phyloP scores from a whole-genome alignment of 2,113 vertebrate genomes.

The Chaetorhynchus papuensis region DNA sequence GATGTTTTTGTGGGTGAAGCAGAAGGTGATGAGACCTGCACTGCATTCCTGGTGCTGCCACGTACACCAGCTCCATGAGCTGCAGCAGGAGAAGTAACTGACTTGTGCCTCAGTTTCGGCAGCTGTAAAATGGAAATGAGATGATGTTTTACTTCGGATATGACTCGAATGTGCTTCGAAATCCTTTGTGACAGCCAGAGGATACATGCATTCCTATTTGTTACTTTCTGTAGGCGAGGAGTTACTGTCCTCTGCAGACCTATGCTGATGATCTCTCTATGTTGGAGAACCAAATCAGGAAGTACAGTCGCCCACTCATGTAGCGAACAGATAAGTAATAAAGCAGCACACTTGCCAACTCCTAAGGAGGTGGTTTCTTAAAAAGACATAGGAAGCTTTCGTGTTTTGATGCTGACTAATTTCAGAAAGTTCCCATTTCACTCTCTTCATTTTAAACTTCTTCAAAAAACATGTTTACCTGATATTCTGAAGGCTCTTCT shows the following conservation, averaged over 20 bases:
- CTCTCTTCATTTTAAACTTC: neutral
- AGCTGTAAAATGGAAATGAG: neutral
- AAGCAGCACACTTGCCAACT: slow-evolving; percentile 56
- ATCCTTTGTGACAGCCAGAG: slow-evolving; percentile 24
- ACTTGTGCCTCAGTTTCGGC: slow-evolving; percentile 27
- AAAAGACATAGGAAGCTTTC: slow-evolving; percentile 59
- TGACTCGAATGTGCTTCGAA: neutral
- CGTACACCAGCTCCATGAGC: neutral
- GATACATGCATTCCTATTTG: slow-evolving; percentile 16
- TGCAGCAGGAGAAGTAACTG: neutral
- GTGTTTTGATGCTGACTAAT: slow-evolving; percentile 57
- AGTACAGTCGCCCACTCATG: slow-evolving; percentile 53
- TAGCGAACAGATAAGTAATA: slow-evolving; percentile 53
- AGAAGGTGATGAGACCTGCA: neutral
- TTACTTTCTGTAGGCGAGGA: slow-evolving; percentile 43
- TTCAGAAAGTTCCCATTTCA: slow-evolving; percentile 21
- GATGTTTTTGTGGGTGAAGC: neutral
- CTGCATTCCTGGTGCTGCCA: neutral
- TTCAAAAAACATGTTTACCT: neutral
- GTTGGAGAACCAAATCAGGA: slow-evolving; percentile 53
- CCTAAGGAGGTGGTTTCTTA: slow-evolving; percentile 63
- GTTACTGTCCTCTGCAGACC: slow-evolving; percentile 54
- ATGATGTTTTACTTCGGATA: neutral
- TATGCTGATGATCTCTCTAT: slow-evolving; percentile 47
- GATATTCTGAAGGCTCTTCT: neutral